A percentile compares a stretch with the other conserved stretches of the same genome.
Conservation (phyloP, 2,888 invertebrate genomes). For the Ypsolopha scabrella region DNA sequence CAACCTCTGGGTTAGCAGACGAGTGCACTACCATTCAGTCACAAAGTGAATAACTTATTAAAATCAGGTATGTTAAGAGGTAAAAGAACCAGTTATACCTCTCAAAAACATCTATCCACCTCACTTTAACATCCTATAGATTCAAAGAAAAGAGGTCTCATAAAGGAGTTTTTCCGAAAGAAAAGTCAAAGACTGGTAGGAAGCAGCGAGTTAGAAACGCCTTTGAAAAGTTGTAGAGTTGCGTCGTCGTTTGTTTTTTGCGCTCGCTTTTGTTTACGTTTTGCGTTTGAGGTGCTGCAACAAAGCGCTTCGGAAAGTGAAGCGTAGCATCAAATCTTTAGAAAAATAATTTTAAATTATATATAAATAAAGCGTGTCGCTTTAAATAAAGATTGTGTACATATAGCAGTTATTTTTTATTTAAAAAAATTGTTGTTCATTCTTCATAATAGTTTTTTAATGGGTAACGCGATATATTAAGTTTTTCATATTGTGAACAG, state of each 20-base stretch:
- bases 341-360: not conserved
- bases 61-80: no score
- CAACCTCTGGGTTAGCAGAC: no score
- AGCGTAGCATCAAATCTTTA: not conserved
- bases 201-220: not conserved
- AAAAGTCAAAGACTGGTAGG: slow-evolving; percentile 16
- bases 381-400: no score
- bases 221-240: not conserved
- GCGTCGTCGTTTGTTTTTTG: not conserved
- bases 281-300: not conserved
- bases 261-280: not conserved
- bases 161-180: slow-evolving; percentile 14
- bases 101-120: not conserved
- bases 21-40: no score
- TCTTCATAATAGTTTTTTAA: no score
- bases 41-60: no score
- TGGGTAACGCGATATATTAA: no score
- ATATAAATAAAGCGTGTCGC: no score
- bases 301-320: not conserved
- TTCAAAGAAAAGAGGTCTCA: slow-evolving; percentile 4
- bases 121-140: not conserved
- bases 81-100: not conserved
- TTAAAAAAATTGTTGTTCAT: no score
- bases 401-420: no score
- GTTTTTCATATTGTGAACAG: no score